A percentile compares a stretch with the other conserved stretches of the same genome.
These are phyloP conservation scores for Syngnathus acus DNA, from an alignment of 2,797 vertebrate species.

Conservation along the genomic window DNA sequence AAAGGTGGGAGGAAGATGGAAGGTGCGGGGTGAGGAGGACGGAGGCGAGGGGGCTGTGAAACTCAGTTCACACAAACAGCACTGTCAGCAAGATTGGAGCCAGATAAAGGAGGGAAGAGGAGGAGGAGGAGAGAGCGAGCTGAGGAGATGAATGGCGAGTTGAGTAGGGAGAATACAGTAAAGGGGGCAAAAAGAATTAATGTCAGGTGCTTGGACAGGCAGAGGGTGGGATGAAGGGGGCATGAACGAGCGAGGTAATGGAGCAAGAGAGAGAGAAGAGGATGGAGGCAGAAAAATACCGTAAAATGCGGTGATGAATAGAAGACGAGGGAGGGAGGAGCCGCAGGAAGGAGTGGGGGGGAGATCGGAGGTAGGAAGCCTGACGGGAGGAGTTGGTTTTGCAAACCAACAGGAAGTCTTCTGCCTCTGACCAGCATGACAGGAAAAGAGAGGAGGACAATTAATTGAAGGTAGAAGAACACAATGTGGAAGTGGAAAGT, in stretches of 20 bases:
- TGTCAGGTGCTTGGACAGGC: slow-evolving; percentile 60
- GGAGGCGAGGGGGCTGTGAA: slow-evolving; percentile 59
- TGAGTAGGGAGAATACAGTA: slow-evolving; percentile 48
- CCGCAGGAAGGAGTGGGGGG: slow-evolving; percentile 18
- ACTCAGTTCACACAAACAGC: slow-evolving; percentile 65
- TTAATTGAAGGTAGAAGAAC: slow-evolving; percentile 64
- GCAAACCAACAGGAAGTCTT: slow-evolving; percentile 63
- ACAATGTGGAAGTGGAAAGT: slow-evolving; percentile 53
- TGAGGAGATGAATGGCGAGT: slow-evolving; percentile 51
- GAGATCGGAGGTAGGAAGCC: slow-evolving; percentile 47
- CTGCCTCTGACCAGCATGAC: slow-evolving; percentile 51
- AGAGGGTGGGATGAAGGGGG: slow-evolving; percentile 63
- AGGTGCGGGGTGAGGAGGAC: slow-evolving; percentile 33
- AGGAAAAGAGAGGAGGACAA: slow-evolving; percentile 47
- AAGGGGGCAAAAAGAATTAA: slow-evolving; percentile 52
- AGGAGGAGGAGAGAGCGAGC: slow-evolving; percentile 38
- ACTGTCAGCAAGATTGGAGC: slow-evolving; percentile 66
- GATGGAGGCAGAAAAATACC: slow-evolving; percentile 58
- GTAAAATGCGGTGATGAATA: slow-evolving; percentile 64
- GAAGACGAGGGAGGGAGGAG: slow-evolving; percentile 44
- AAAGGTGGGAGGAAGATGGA: slow-evolving; percentile 35
- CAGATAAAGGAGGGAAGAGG: slow-evolving; percentile 49
- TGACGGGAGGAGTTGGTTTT: slow-evolving; percentile 63
- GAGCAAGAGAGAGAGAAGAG: slow-evolving; percentile 55
- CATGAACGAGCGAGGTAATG: slow-evolving; percentile 57